These are phyloP conservation scores for Tinea pellionella DNA, from an alignment of 2,888 invertebrate genomes.

Conservation along the genomic window DNA sequence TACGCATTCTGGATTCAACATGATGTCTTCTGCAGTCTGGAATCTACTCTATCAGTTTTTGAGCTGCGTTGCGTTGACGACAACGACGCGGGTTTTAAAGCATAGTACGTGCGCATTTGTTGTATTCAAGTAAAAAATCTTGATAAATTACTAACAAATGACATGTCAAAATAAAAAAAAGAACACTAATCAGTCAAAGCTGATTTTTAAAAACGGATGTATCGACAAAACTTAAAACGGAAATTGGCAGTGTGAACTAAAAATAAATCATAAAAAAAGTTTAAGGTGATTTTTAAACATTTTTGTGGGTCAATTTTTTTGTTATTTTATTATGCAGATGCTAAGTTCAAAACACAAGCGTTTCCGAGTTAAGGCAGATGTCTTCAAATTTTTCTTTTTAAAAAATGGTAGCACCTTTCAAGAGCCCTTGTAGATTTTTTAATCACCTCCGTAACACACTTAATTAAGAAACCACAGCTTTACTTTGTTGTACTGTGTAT, in stretches of 20 bases:
- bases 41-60: too few species aligned
- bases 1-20: too few species aligned
- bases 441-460: neutral
- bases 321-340: conserved; percentile 66
- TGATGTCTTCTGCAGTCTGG: too few species aligned
- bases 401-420: conserved; percentile 53
- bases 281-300: conserved; percentile 35
- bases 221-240: conserved; percentile 41
- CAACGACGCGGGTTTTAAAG: too few species aligned
- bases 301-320: conserved; percentile 65
- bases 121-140: conserved; percentile 8
- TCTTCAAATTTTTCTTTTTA: conserved; percentile 30
- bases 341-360: conserved; percentile 43
- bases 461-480: neutral
- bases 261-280: neutral
- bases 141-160: conserved; percentile 46
- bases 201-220: conserved; percentile 63
- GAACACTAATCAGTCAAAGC: conserved; percentile 49
- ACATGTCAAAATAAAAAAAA: conserved; percentile 28
- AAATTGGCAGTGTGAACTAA: conserved; percentile 62
- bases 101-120: too few species aligned
- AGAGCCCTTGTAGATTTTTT: conserved; percentile 14
- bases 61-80: too few species aligned
- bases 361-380: conserved; percentile 58
- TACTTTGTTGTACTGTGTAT: neutral